Evolutionary conservation across 2,113 vertebrate species (phyloP).

Genomic region (Balaeniceps rex): DNA sequence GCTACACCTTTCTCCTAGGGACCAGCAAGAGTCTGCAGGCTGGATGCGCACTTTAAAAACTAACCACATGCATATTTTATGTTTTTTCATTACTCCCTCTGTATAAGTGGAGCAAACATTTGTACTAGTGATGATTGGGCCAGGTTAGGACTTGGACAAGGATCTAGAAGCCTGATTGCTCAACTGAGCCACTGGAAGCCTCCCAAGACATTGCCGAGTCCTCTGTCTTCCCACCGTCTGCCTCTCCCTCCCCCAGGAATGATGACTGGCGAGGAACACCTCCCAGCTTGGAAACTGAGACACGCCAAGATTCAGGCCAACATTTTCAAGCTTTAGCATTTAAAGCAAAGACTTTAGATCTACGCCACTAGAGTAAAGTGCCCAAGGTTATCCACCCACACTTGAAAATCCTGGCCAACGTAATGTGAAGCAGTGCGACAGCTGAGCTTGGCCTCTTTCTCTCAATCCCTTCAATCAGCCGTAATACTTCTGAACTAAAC

Average conservation of each 20-base stretch:
- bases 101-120: background rate
- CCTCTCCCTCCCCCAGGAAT: constrained; percentile 39
- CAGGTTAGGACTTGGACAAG: constrained; percentile 33
- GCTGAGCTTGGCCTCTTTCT: background rate
- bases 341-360: constrained; percentile 10
- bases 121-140: background rate
- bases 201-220: constrained; percentile 29
- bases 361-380: background rate
- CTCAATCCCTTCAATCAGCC: background rate
- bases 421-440: background rate
- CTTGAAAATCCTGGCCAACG: background rate
- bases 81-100: background rate
- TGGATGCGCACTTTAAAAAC: background rate
- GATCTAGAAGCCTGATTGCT: constrained; percentile 26
- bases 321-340: background rate
- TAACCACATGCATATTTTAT: background rate
- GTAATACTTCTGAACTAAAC: background rate
- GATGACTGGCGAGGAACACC: background rate
- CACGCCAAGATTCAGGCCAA: background rate
- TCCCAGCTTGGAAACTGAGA: background rate
- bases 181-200: constrained; percentile 17
- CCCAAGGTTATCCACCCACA: constrained; percentile 27
- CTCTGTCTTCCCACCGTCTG: constrained; percentile 46
- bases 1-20: background rate
- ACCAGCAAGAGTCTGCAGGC: background rate